A percentile compares a stretch with the other conserved stretches of the same genome.
These are phyloP conservation scores for Proterorhinus semilunaris DNA, from an alignment of 2,113 vertebrate species.

Conservation along the genomic window DNA sequence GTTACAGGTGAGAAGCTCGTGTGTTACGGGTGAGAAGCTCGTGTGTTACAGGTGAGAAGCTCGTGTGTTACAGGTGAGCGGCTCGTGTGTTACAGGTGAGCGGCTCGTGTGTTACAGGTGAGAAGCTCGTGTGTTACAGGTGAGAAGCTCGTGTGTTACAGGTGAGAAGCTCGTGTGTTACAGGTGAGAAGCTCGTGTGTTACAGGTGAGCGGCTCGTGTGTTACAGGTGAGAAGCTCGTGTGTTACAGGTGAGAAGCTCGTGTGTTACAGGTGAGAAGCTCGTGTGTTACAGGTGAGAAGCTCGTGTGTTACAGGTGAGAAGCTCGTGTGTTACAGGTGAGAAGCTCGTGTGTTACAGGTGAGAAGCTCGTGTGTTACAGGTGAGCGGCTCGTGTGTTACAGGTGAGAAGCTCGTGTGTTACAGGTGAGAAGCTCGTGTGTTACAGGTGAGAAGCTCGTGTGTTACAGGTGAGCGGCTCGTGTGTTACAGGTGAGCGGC, in stretches of 20 bases:
- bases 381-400: neutral
- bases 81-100: constrained; percentile 56
- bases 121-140: constrained; percentile 53
- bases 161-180: constrained; percentile 30
- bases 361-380: constrained; percentile 55
- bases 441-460: too few relatives aligned
- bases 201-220: neutral
- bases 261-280: constrained; percentile 54
- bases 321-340: too few relatives aligned
- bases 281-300: neutral
- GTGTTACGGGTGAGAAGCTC: constrained; percentile 52
- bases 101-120: too few relatives aligned
- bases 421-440: constrained; percentile 52
- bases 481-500: constrained; percentile 53
- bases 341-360: too few relatives aligned
- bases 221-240: constrained; percentile 52
- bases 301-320: constrained; percentile 56
- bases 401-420: neutral
- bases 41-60: too few relatives aligned
- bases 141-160: neutral
- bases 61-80: neutral
- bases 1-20: neutral
- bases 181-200: constrained; percentile 34
- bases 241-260: neutral
- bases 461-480: neutral